phyloP scores from a whole-genome alignment of 2,113 vertebrate genomes.

The Zosterops lateralis region DNA sequence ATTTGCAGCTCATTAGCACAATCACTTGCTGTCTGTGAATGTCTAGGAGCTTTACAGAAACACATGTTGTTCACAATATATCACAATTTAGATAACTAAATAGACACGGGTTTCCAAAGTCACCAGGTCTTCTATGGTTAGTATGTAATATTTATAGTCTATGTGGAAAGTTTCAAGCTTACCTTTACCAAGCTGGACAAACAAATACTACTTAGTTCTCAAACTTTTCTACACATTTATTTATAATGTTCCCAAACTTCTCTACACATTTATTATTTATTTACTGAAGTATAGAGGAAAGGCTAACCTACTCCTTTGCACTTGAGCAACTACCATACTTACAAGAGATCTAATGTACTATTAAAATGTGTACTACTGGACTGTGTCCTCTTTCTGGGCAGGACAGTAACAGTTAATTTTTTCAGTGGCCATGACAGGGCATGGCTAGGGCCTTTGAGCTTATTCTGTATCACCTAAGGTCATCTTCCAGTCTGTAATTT shows the following conservation, averaged over 20 bases:
- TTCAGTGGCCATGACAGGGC: not conserved
- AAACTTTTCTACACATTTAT: not conserved
- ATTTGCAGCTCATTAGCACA: not conserved
- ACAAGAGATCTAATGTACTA: not conserved
- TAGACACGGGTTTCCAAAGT: not conserved
- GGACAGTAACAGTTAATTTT: not conserved
- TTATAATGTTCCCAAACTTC: not conserved
- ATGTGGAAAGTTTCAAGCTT: fast-evolving
- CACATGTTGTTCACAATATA: not conserved
- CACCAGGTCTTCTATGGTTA: not conserved
- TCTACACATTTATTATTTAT: not conserved
- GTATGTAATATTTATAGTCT: not conserved
- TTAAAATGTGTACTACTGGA: not conserved
- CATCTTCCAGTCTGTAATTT: not conserved
- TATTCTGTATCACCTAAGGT: not conserved
- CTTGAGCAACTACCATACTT: not conserved
- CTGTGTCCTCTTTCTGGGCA: not conserved
- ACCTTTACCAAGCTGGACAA: not conserved
- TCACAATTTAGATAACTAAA: not conserved
- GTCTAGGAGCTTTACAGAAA: not conserved
- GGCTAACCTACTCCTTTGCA: not conserved
- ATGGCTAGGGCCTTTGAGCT: not conserved
- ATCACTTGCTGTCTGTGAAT: not conserved
- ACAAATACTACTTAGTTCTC: not conserved
- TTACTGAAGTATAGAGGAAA: not conserved